Evolutionary conservation across 1,140 invertebrate genomes (phyloP), one percentile per base, ranked within the genome.

Genomic region (Lepidostoma basale): DNA sequence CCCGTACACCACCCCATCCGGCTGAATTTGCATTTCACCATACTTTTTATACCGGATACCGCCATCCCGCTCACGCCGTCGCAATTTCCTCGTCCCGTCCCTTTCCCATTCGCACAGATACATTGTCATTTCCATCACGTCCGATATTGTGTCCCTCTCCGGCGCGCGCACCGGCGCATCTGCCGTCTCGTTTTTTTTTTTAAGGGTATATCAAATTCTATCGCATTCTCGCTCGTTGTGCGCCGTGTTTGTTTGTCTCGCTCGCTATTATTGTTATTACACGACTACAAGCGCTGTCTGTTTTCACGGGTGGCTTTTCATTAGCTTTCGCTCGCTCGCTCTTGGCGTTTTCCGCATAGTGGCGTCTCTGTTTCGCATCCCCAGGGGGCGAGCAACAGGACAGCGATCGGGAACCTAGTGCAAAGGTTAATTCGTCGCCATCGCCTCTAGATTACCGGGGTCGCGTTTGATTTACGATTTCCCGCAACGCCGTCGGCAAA

Each of bases 341-440:
- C 56, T 16, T 12, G 22, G 14, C 5, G 56, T 40, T 59, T 59
- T 39, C 22, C 33, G 2, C 5, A 10, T 9, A 2, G 39, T 23
- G 10, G 10, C 5, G 12, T 23, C 36, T 16, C 36, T 9, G 1
- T 25, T 12, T 22, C 10, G 6, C 25, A 28, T 33, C 30, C 18
- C 12, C 52, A 22, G 18, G 22, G 52, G 52, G 30, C 30, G 16
- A 56, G 52, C 52, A 56, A 56, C 52, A 56, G 30, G 52, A 56
- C 33, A 56, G 36, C 36, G 14, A 36, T n/a, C 10, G 18, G 52
- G 52, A 14, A 56, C 52, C 36, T 33, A 22, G 30, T 56, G 28
- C 52, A 33, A 56, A 56, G 52, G 52, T 56, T 56, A 56, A 56
- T 56, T 56, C 52, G 20, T 14, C 16, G 52, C 30, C 20, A 36